Base-by-base conservation (phyloP, 2,888 invertebrate species). In the Melanchra persicariae region DNA sequence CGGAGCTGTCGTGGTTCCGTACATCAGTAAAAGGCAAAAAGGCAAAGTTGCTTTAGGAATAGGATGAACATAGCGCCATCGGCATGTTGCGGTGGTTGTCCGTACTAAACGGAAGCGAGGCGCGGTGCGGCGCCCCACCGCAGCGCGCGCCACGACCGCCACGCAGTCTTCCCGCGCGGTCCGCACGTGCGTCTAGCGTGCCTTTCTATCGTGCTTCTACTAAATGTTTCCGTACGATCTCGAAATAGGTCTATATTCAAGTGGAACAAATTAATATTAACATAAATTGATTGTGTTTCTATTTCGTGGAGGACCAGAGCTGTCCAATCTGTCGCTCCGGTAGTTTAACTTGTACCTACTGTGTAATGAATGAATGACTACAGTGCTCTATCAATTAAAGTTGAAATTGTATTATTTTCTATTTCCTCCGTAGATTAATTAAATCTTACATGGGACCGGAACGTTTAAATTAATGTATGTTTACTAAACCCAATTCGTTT, bases 131-230 rank as follows among this genome's bases (percentile, higher is more conserved):
- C 91, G 87, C 93, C 91, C 93, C 93, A 83, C 92, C 89, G 91
- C 91, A 87, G 88, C 91, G 88, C 90, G 89, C 90, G 88, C 89
- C 87, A 85, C 91, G 87, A 93, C 89, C 95, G 95, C 95, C 95
- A 96, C 95, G 95, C 95, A 96, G 95, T 96, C 95, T 96, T 96
- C 94, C 94, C 95, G 95, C 95, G 95, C 95, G 93, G 90, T 81
- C 90, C 94, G 93, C 95, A 95, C 95, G 95, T 95, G 95, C 92
- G 91, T 91, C 93, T 91, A 92, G 93, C 92, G 94, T 94, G 91
- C 91, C 87, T 88, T 88, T 79, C 88, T 89, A 89, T 85, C 87
- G 88, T 88, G 87, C 88, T 87, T 85, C 81, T 87, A 85, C 81
- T 88, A 87, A 91, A 91, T 88, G 89, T 91, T 91, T 89, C 87